Evolutionary conservation across 2,888 invertebrate species (phyloP), one percentile per base, ranked within the genome.

Genomic region (Dasypolia templi): DNA sequence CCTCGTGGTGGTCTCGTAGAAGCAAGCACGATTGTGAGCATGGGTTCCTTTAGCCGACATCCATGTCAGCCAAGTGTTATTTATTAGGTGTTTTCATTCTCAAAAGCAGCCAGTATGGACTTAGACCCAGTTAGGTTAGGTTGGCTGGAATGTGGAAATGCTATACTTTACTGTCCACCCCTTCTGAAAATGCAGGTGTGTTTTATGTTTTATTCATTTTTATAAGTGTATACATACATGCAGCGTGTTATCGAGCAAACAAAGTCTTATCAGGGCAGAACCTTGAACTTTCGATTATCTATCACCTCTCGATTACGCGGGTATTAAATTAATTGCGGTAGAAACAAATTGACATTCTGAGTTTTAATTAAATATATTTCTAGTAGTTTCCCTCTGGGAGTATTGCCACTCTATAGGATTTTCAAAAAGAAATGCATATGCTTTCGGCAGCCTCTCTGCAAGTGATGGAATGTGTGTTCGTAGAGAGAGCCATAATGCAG

Each of bases 221-320:
- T 17, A 39, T n/a, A 49, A 22, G 1, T 29, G 4, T 6, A 19
- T n/a, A 22, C 26, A 44, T n/a, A n/a, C n/a, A n/a, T n/a, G n/a
- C n/a, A 22, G 26, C 5, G 42, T 7, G 9, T 11, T 14, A 56
- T 12, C 62, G 51, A n/a, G 63, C 58, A 72, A 53, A 58, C 44
- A 72, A 53, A 32, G n/a, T 42, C 5, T 64, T 77, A 80, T 77
- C 80, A 46, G 53, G 1, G n/a, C 3, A 46, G 3, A 11, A 59
- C 74, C 46, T 32, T 77, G 77, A 79, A 53, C 77, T 59, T 29
- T 14, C 4, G 19, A 4, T 53, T 19, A 42, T 72, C 51, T 26
- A 14, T 22, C 32, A 64, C 73, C 32, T 77, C n/a, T 39, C 2
- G 58, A 58, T 32, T 53, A 44, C 39, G 32, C 0, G 1, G 19